These are phyloP conservation scores for Xiphophorus hellerii DNA, from an alignment of 2,113 vertebrate species.

Conservation along the genomic window DNA sequence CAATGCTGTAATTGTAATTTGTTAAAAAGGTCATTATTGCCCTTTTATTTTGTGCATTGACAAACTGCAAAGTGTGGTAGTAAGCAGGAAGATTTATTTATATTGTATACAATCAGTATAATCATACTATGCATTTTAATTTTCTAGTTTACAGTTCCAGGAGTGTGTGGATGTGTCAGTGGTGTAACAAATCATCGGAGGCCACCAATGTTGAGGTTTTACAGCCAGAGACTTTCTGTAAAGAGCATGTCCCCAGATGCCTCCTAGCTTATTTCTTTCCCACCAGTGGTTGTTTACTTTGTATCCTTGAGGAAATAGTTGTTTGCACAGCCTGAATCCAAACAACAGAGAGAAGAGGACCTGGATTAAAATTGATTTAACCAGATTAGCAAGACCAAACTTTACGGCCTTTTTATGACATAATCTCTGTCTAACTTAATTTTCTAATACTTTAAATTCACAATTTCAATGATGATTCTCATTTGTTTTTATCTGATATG, in stretches of 20 bases:
- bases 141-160: neutral
- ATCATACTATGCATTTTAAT: too few species aligned
- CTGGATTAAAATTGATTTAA: neutral
- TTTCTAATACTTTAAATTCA: neutral
- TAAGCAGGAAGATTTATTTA: neutral
- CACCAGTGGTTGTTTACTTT: slow-evolving; percentile 3
- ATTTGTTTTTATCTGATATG: neutral
- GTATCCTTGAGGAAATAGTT: slow-evolving; percentile 1
- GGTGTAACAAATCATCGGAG: neutral
- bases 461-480: neutral
- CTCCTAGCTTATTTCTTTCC: neutral
- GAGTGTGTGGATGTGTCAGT: neutral
- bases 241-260: neutral
- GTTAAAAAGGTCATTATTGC: too few species aligned
- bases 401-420: neutral
- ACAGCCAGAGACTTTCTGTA: neutral
- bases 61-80: too few species aligned
- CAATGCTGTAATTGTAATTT: too few species aligned
- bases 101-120: neutral
- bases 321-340: slow-evolving; percentile 1
- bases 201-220: slow-evolving; percentile 3
- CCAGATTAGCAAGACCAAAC: neutral
- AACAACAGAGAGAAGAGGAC: neutral
- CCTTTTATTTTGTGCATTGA: too few species aligned
- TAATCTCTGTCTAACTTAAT: neutral